Base-by-base conservation (phyloP, 2,888 invertebrate genomes). In the Andrena marginata region DNA sequence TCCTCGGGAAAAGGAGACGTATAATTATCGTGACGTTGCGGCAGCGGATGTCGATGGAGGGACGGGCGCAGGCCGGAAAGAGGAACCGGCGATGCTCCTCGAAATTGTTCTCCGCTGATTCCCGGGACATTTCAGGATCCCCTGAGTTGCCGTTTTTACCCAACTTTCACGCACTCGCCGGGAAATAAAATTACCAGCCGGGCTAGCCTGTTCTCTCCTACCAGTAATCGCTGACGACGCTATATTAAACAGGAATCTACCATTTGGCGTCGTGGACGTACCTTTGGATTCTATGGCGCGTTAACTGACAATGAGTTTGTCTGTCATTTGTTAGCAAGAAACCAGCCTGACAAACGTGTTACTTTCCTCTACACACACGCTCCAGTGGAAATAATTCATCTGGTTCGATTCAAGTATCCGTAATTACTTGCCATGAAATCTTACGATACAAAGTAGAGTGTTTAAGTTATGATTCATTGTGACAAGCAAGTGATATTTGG, bases 11-110 rank as follows among this genome's bases (percentile, higher is more conserved):
- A 80, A 62, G 80, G 74, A 85, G 86, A 88, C 86, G 79, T 90
- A 84, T 89, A 90, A 92, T 92, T 92, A 92, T 89, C 80, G 68
- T 67, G 23, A 26, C 29, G 71, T 77, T 42, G 62, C 78, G 68
- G 67, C 82, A 10, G 60, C 51, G 83, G 76, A 77, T 65, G 68
- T 63, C 26, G 69, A 56, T 26, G 56, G 56, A 33, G 49, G 51
- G 71, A 33, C 59, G 31, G 75, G 16, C 48, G 42, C 63, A 26
- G 13, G 60, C 20, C 51, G 68, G 64, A 31, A 42, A 56, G 64
- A 60, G 35, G 51, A 65, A 63, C 42, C 48, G 35, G 10, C 33
- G 51, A 60, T 33, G 33, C 26, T 69, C 23, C 8, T 54, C 70
- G 70, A 73, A 77, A 77, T 83, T 54, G 67, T 77, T 68, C 69